phyloP scores from a whole-genome alignment of 2,888 invertebrate genomes.

The Rambutsinella grinnellia region DNA sequence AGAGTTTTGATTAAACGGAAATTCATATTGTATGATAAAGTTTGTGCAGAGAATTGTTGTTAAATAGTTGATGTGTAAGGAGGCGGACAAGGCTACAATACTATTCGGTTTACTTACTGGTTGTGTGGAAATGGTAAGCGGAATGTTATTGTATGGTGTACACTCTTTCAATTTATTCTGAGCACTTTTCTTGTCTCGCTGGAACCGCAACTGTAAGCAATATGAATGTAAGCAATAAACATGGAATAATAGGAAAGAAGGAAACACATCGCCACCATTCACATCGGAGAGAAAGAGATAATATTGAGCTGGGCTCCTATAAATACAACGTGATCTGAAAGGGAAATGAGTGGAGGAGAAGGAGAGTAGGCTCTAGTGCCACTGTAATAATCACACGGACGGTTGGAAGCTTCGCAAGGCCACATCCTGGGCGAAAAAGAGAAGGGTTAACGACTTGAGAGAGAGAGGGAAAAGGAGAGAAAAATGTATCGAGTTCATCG shows the following conservation, averaged over 20 bases:
- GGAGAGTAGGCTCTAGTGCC: background rate
- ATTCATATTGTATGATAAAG: too few relatives aligned
- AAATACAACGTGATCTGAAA: conserved; percentile 51
- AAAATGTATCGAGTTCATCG: background rate
- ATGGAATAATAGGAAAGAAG: background rate
- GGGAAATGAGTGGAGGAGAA: conserved; percentile 38
- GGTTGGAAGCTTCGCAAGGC: conserved; percentile 45
- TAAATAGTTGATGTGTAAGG: too few relatives aligned
- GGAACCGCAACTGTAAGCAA: background rate
- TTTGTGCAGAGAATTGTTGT: too few relatives aligned
- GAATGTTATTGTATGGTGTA: too few relatives aligned
- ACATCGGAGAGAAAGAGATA: conserved; percentile 20
- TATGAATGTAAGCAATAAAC: background rate
- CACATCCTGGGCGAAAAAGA: conserved; percentile 38
- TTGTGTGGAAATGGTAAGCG: too few relatives aligned
- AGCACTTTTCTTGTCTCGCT: background rate
- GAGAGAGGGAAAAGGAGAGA: conserved; percentile 7
- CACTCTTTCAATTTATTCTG: too few relatives aligned
- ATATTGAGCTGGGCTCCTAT: conserved; percentile 23
- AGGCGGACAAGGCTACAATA: too few relatives aligned
- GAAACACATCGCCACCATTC: conserved; percentile 19
- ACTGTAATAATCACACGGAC: conserved; percentile 47
- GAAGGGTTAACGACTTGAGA: conserved; percentile 50
- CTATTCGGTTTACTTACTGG: too few relatives aligned
- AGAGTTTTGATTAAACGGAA: too few relatives aligned